Conservation (phyloP, 2,888 invertebrate genomes). For the Acleris literana region DNA sequence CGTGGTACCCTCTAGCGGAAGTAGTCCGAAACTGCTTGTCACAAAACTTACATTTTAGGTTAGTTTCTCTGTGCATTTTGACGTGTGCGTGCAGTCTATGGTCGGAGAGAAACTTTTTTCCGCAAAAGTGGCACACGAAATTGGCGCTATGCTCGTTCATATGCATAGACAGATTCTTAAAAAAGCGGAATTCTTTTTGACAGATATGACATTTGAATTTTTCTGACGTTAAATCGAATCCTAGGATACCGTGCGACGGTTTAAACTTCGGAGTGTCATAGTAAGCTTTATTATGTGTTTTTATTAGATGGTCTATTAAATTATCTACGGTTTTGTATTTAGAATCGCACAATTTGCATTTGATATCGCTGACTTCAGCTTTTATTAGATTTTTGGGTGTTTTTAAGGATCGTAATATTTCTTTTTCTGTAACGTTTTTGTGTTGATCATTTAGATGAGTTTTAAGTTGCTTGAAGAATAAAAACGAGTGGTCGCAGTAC, state of each 20-base stretch:
- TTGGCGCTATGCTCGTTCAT: conserved; percentile 59
- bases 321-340: conserved; percentile 41
- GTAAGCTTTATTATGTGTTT: conserved; percentile 39
- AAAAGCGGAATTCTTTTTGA: conserved; percentile 44
- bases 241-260: conserved; percentile 44
- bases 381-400: conserved; percentile 45
- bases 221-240: conserved; percentile 44
- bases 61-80: conserved; percentile 41
- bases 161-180: conserved; percentile 49
- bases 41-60: conserved; percentile 43
- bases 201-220: conserved; percentile 44
- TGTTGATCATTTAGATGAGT: conserved; percentile 32
- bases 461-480: conserved; percentile 40
- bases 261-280: conserved; percentile 35
- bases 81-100: conserved; percentile 45
- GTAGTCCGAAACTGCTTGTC: conserved; percentile 39
- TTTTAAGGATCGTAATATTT: conserved; percentile 37
- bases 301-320: conserved; percentile 42
- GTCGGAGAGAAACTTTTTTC: conserved; percentile 50
- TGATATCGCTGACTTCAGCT: conserved; percentile 45
- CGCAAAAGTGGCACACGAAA: conserved; percentile 58
- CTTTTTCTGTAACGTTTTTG: conserved; percentile 28
- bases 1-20: conserved; percentile 42
- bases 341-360: conserved; percentile 42
- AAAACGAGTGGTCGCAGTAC: conserved; percentile 42